Base-by-base conservation (phyloP, 2,797 vertebrate genomes). In the Microhierax caerulescens region DNA sequence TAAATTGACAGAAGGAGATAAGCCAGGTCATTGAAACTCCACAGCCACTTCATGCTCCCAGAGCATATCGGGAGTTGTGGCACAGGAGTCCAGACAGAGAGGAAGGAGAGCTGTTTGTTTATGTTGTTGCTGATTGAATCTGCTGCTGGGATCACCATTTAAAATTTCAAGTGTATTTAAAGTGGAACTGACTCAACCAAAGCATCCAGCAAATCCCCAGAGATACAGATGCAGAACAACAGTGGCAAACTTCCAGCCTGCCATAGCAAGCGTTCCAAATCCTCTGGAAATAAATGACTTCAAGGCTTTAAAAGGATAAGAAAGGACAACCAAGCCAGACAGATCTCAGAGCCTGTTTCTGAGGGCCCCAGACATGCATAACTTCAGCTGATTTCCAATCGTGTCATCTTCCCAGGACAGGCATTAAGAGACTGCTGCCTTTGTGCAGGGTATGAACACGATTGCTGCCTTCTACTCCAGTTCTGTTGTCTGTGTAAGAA, bases 171-270 rank as follows among this genome's bases (percentile, higher is more conserved):
- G 86, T 57, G 53, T 91, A 90, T 88, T 91, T 88, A 72, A 95
- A 95, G 68, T 85, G 78, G 72, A 94, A 87, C 32, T 75, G 72
- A 91, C 78, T 97, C 94, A 96, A 95, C 57, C 65, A 95, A 94
- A 96, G 92, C 92, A 95, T 85, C 54, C 72, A 91, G 57, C 78
- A 94, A 95, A 94, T 84, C 94, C 79, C 64, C 75, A 79, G 64
- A 91, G 72, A 93, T n/a, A 91, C 17, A 70, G 81, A 92, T 70
- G 76, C 50, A 93, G 84, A 93, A 93, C 85, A 97, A 94, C 75
- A 59, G 85, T 88, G 94, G 92, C 96, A 96, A 91, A 72, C 50
- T 91, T 96, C 94, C 93, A 97, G 75, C 61, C 77, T 96, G 64
- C 45, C 82, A 78, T 11, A 87, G 78, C 81, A 85, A 60, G 86